Evolutionary conservation across 1,140 invertebrate species (phyloP), one percentile per base, ranked within the genome.

Genomic region (Tetraneura akinire): DNA sequence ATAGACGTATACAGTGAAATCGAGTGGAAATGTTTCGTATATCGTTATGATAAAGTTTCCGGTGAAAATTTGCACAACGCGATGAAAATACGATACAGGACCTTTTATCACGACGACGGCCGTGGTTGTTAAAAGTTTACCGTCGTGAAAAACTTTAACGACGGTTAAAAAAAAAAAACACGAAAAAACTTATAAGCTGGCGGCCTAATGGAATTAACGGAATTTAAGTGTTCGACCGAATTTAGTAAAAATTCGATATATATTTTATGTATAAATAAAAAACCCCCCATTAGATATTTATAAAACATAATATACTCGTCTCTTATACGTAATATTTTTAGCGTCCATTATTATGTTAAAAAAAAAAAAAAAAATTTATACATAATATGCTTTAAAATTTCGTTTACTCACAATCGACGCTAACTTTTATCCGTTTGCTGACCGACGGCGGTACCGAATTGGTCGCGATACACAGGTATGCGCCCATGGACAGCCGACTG

Each of bases 341-440:
- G n/a, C n/a, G n/a, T n/a, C n/a, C n/a, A n/a, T n/a, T n/a, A n/a
- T n/a, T n/a, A n/a, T n/a, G n/a, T n/a, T n/a, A n/a, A n/a, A n/a
- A n/a, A n/a, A n/a, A n/a, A n/a, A n/a, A n/a, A n/a, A n/a, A n/a
- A n/a, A n/a, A n/a, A n/a, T n/a, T n/a, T n/a, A n/a, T n/a, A n/a
- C n/a, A n/a, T n/a, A n/a, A n/a, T n/a, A n/a, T 37, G 8, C 8
- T 37, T 37, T 4, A 37, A 37, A 37, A 37, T 4, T 37, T 5
- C 13, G 21, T 18, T 11, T 87, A 95, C 94, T 95, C 87, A 96
- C 94, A 97, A 86, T 96, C 94, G 55, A 97, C 94, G 87, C 93
- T 95, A 84, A 97, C 92, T 90, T 95, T 94, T 83, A 97, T 95
- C 85, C 93, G 89, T 86, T 96, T 96, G 86, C 93, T 95, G 81